Base-by-base conservation (phyloP, 2,113 vertebrate genomes). In the Hirundichthys speculiger region DNA sequence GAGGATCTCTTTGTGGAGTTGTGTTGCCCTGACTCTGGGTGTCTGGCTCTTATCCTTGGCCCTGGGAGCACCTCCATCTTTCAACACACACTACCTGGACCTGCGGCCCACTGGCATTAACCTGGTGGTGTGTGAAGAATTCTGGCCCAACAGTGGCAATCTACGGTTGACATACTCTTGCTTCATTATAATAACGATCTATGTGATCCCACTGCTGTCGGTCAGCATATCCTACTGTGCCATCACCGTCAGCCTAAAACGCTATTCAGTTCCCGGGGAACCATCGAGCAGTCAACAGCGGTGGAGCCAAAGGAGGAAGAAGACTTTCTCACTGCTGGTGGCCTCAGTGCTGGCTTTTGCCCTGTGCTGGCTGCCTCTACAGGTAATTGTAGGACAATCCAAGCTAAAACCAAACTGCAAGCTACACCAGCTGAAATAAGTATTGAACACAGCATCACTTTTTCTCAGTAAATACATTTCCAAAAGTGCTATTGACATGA, bases 171-270 rank as follows among this genome's bases (percentile, higher is more conserved):
- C 91, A 14, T 93, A 93, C 66, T 94, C 93, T 50, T 93, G 92
- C 76, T 89, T 92, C 66, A 90, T 92, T 56, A 86, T 94, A 16
- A 73, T 88, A 45, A 72, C 89, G 3, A 91, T 91, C 13, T 94
- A 93, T 57, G 92, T 94, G 93, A 89, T 94, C 69, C 93, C 93
- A 0, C 86, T 94, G 72, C 55, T 92, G 59, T 92, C 93, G 0
- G 92, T 93, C 69, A 93, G 90, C 45, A 5, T 92, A 22, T 94
- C 93, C 15, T 94, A 94, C 87, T 93, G 91, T 16, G 93, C 90
- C 75, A 93, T 94, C 49, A 91, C 85, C 1, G 54, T 91, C 20
- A 91, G 89, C 73, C 84, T 94, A 0, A 89, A 71, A 19, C 88
- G 70, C 1, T 89, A 92, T 45, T 73, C 80, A 0, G 21, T 94